A percentile compares a stretch with the other conserved stretches of the same genome.
Conservation (phyloP, 2,888 invertebrate genomes). For the Cryptosula pallasiana region DNA sequence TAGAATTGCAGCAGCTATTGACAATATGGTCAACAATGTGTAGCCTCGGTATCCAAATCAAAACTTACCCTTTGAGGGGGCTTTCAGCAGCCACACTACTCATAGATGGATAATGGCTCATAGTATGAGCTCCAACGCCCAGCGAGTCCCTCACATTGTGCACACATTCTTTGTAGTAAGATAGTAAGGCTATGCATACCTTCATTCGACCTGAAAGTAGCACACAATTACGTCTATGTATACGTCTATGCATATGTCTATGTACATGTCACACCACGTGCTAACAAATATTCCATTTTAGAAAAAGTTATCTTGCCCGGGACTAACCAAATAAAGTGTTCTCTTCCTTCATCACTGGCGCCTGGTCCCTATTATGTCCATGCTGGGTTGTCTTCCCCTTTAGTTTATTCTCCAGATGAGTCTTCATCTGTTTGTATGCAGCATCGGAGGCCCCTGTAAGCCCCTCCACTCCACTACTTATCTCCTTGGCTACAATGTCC, state of each 20-base stretch:
- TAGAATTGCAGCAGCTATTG: too few species aligned
- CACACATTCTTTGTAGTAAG: slow-evolving; percentile 44
- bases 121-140: slow-evolving; percentile 37
- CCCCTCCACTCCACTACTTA: slow-evolving; percentile 26
- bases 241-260: too few species aligned
- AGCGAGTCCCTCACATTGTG: slow-evolving; percentile 40
- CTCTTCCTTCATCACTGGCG: slow-evolving; percentile 31
- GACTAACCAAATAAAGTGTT: slow-evolving; percentile 37
- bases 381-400: slow-evolving; percentile 34
- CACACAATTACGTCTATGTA: too few species aligned
- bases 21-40: too few species aligned
- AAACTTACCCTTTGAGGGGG: slow-evolving; percentile 23
- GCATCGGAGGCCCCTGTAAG: slow-evolving; percentile 31
- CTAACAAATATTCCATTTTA: too few species aligned
- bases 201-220: slow-evolving; percentile 38
- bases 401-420: slow-evolving; percentile 41
- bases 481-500: slow-evolving; percentile 42
- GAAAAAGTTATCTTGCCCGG: too few species aligned
- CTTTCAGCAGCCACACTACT: slow-evolving; percentile 37
- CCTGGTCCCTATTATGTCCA: slow-evolving; percentile 31
- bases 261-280: too few species aligned
- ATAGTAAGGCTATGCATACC: slow-evolving; percentile 44
- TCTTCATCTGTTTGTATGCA: slow-evolving; percentile 37
- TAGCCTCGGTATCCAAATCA: too few species aligned
- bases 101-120: slow-evolving; percentile 46